phyloP scores from a whole-genome alignment of 2,888 invertebrate genomes.

The Yponomeuta evonymella region DNA sequence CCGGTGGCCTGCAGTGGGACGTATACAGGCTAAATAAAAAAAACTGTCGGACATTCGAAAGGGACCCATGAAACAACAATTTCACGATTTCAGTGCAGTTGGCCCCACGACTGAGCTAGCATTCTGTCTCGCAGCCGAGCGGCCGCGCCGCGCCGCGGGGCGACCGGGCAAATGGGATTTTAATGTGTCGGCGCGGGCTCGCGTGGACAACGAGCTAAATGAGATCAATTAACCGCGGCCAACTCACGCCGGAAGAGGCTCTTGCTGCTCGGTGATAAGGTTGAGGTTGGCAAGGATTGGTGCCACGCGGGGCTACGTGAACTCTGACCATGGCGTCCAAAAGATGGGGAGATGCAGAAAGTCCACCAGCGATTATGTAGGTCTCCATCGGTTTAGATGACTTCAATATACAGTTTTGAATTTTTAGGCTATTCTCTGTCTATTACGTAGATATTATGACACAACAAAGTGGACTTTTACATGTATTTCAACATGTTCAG shows the following conservation, averaged over 20 bases:
- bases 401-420: too few species aligned
- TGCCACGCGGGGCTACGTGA: background rate
- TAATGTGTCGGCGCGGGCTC: background rate
- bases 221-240: background rate
- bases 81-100: background rate
- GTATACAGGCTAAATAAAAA: too few species aligned
- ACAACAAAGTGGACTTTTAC: too few species aligned
- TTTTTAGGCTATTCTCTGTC: too few species aligned
- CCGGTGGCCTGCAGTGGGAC: too few species aligned
- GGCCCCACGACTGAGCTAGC: background rate
- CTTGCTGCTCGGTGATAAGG: background rate
- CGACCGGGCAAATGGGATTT: background rate
- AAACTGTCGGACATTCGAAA: too few species aligned
- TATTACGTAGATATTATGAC: too few species aligned
- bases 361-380: background rate
- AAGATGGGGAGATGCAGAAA: background rate
- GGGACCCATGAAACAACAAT: too few species aligned
- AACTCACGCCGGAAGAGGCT: background rate
- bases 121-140: background rate
- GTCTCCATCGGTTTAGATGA: too few species aligned
- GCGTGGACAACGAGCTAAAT: slow-evolving; percentile 1
- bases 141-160: background rate
- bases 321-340: background rate
- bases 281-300: background rate
- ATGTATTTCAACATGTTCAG: too few species aligned